Evolutionary conservation across 2,888 invertebrate genomes (phyloP), one percentile per base, ranked within the genome.

Genomic region (Clivina fossor): DNA sequence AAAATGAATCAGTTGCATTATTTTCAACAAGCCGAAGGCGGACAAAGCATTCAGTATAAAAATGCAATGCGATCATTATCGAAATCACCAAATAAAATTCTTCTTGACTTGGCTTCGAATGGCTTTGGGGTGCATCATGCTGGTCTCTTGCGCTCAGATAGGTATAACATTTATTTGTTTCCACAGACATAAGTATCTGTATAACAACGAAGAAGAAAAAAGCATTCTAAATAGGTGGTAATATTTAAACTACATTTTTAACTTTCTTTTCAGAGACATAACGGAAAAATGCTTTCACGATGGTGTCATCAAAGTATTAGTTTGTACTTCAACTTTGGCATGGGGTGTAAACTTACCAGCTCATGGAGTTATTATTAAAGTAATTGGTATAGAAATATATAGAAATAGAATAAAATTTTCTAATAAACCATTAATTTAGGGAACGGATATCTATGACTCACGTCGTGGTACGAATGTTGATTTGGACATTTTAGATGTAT

Each of bases 321-420:
- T 95, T 5, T 98, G 98, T 71, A 99, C 99, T 0, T 92, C 99
- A 0, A 99, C 99, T 0, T 78, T 99, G 22, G 99, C 99, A 19
- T 99, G 99, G 99, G 99, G 99, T 64, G 98, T 99, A 3, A 99
- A 99, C 77, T 79, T 99, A 61, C 99, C 99, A 0, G 99, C 99
- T 0, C 97, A 98, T 72, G 97, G 94, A 22, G 98, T 99, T 60
- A 85, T 99, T 43, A 96, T 96, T 61, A 86, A 90, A 74, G 93
- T 91, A 75, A 73, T n/a, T n/a, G n/a, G n/a, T n/a, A n/a, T n/a
- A n/a, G n/a, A n/a, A n/a, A n/a, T n/a, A n/a, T n/a, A n/a, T n/a
- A n/a, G n/a, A n/a, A n/a, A n/a, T n/a, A n/a, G n/a, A n/a, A n/a
- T 8, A 24, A 13, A 20, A 19, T 15, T 28, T 44, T 47, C 43